These are phyloP conservation scores for Peromyscus leucopus DNA, from an alignment of 2,113 vertebrate species.

Conservation along the genomic window DNA sequence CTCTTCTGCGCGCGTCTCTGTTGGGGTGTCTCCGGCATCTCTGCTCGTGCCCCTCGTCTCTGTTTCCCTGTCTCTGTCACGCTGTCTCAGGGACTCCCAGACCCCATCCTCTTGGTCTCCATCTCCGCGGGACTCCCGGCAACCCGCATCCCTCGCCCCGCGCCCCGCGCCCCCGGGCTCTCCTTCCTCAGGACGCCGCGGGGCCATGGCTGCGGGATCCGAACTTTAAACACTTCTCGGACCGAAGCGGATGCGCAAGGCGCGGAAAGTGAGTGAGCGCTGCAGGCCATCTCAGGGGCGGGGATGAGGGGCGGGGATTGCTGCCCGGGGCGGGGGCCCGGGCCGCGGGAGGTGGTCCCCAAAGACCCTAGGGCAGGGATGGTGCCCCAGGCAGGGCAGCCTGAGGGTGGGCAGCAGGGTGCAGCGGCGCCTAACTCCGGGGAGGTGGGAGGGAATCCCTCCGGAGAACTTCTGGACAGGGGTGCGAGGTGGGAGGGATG, in stretches of 20 bases:
- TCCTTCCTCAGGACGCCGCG: constrained; percentile 62
- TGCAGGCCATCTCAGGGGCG: constrained; percentile 37
- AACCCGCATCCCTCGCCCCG: background rate
- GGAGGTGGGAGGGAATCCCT: background rate
- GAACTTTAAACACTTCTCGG: constrained; percentile 80
- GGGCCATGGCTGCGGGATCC: constrained; percentile 76
- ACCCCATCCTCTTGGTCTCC: constrained; percentile 76
- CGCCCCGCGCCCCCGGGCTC: background rate
- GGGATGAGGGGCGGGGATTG: constrained; percentile 67
- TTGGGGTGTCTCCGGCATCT: background rate
- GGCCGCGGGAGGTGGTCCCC: constrained; percentile 37
- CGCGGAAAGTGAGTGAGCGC: constrained; percentile 77
- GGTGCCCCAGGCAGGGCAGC: background rate
- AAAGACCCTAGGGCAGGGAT: background rate
- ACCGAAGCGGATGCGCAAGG: constrained; percentile 61
- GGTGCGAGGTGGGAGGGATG: background rate
- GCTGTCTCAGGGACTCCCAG: background rate
- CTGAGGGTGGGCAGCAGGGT: background rate
- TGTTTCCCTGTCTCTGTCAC: background rate
- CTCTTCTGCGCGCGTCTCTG: background rate
- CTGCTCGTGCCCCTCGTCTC: background rate
- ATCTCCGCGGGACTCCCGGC: background rate
- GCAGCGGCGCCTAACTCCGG: background rate
- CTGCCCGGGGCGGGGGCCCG: constrained; percentile 25
- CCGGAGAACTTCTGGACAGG: background rate